Conservation (phyloP, 2,888 invertebrate genomes). For the Parnassius glacialis region DNA sequence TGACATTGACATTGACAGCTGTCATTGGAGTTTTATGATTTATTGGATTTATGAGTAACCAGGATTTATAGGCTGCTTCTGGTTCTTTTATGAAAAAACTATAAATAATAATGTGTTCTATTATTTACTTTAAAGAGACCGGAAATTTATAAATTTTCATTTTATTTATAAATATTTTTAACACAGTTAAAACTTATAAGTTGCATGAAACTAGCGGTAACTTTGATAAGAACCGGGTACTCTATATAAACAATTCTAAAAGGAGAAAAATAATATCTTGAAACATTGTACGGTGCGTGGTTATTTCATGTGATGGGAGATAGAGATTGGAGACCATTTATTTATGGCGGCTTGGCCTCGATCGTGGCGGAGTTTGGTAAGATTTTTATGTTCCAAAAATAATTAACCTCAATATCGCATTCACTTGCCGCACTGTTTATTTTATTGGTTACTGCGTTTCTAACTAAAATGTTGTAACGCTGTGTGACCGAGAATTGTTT, state of each 20-base stretch:
- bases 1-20: too few species aligned
- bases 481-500: too few species aligned
- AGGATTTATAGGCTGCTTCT: too few species aligned
- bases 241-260: conserved; percentile 18
- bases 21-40: too few species aligned
- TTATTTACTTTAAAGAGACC: too few species aligned
- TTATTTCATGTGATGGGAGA: conserved; percentile 84
- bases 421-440: neutral
- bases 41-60: too few species aligned
- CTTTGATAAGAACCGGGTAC: conserved; percentile 4
- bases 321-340: conserved; percentile 94
- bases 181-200: neutral
- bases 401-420: conserved; percentile 17
- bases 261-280: neutral
- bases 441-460: too few species aligned
- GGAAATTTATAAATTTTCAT: too few species aligned
- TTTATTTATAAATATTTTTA: conserved; percentile 1
- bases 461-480: too few species aligned
- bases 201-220: conserved; percentile 5
- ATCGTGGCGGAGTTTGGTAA: conserved; percentile 96
- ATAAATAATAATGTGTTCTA: too few species aligned
- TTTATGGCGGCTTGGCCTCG: conserved; percentile 96
- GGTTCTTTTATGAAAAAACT: too few species aligned
- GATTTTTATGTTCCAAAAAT: conserved; percentile 36
- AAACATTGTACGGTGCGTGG: conserved; percentile 6